Evolutionary conservation across 2,113 vertebrate species (phyloP).

Genomic region (Sphaerodactylus townsendi): DNA sequence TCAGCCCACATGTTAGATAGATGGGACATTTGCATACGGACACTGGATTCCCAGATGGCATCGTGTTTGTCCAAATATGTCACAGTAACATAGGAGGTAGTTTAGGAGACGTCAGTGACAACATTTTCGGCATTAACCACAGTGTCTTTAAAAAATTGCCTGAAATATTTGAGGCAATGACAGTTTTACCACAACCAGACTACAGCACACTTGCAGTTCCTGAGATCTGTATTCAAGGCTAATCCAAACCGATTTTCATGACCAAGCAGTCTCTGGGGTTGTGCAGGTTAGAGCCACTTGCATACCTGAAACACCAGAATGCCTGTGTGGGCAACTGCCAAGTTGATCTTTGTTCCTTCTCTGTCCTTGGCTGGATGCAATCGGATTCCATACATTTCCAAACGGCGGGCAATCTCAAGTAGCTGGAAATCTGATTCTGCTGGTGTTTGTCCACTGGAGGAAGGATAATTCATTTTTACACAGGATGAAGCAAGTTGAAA

Average conservation of each 20-base stretch:
- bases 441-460: conserved; percentile 90
- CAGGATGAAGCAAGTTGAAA: conserved; percentile 47
- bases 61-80: not conserved
- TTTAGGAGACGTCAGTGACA: not conserved
- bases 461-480: conserved; percentile 50
- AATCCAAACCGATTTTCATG: no score
- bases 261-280: no score
- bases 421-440: conserved; percentile 96
- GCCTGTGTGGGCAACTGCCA: conserved; percentile 92
- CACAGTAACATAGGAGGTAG: not conserved
- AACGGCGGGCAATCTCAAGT: conserved; percentile 89
- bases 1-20: not conserved
- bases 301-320: conserved; percentile 97
- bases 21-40: not conserved
- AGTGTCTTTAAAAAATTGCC: not conserved
- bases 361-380: conserved; percentile 95
- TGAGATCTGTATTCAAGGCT: not conserved
- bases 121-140: not conserved
- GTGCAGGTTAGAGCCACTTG: conserved; percentile 32
- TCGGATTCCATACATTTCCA: conserved; percentile 96
- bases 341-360: conserved; percentile 91
- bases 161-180: not conserved
- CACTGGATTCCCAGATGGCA: not conserved
- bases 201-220: not conserved
- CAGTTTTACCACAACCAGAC: not conserved